These are phyloP conservation scores for Conus canariensis DNA, from an alignment of 2,888 invertebrate genomes.

Conservation along the genomic window DNA sequence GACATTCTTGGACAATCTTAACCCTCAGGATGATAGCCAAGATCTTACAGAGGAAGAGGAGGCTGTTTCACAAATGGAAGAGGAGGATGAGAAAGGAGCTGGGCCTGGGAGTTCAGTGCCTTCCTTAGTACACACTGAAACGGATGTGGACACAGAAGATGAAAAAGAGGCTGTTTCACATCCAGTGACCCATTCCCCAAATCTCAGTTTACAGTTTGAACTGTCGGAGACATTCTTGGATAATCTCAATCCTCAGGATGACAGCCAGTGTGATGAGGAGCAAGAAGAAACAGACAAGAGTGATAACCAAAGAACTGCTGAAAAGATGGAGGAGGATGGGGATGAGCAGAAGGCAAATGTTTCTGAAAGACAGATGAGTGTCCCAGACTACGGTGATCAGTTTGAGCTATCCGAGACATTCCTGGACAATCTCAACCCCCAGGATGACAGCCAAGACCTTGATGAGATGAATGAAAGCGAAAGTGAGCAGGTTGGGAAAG, in stretches of 20 bases:
- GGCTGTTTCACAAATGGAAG: neutral
- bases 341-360: neutral
- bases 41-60: constrained; percentile 12
- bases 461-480: constrained; percentile 4
- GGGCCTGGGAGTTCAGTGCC: neutral
- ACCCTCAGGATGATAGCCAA: constrained; percentile 30
- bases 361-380: neutral
- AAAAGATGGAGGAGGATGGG: neutral
- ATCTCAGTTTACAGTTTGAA: constrained; percentile 8
- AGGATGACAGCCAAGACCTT: constrained; percentile 15
- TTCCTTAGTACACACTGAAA: too few species aligned
- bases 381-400: neutral
- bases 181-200: neutral
- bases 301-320: neutral
- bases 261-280: neutral
- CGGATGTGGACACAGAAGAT: neutral
- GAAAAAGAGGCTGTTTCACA: neutral
- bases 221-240: constrained; percentile 35
- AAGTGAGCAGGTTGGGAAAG: too few species aligned
- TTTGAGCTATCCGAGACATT: constrained; percentile 38
- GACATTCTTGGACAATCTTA: constrained; percentile 32
- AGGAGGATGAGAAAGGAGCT: neutral
- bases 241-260: constrained; percentile 30
- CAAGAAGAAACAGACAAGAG: constrained; percentile 15
- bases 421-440: constrained; percentile 35